Evolutionary conservation across 2,113 vertebrate species (phyloP).

Genomic region (Eira barbara): DNA sequence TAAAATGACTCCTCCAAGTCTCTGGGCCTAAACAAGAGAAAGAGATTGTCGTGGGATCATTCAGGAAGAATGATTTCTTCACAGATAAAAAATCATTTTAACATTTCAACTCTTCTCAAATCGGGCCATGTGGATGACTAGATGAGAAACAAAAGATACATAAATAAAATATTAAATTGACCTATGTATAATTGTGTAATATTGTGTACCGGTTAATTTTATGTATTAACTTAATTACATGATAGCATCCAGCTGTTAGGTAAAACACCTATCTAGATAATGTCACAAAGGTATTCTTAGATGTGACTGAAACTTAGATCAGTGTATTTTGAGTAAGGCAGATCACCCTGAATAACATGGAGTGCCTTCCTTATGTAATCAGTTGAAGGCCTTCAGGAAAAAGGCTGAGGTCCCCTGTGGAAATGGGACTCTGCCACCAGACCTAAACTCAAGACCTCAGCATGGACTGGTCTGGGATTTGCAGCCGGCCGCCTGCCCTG

Average conservation of each 20-base stretch:
- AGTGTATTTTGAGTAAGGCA: neutral
- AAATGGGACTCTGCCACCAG: neutral
- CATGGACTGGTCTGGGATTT: neutral
- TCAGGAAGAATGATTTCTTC: neutral
- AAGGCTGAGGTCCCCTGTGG: neutral
- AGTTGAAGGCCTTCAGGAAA: neutral
- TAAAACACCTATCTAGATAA: neutral
- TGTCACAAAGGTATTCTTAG: neutral
- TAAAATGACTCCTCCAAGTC: neutral
- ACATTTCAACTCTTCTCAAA: neutral
- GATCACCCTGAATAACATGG: neutral
- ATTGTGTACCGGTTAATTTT: no score
- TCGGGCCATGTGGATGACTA: neutral
- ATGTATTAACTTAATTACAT: neutral
- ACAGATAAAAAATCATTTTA: neutral
- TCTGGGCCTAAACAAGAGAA: neutral
- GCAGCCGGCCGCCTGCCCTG: neutral
- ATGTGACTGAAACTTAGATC: neutral
- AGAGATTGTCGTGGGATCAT: neutral
- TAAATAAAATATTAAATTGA: neutral
- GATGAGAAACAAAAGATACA: neutral
- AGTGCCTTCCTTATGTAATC: neutral
- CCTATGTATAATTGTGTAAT: neutral
- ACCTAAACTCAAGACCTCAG: neutral
- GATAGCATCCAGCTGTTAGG: neutral